Base-by-base conservation (phyloP, 2,797 vertebrate genomes). In the Rhinella marina region DNA sequence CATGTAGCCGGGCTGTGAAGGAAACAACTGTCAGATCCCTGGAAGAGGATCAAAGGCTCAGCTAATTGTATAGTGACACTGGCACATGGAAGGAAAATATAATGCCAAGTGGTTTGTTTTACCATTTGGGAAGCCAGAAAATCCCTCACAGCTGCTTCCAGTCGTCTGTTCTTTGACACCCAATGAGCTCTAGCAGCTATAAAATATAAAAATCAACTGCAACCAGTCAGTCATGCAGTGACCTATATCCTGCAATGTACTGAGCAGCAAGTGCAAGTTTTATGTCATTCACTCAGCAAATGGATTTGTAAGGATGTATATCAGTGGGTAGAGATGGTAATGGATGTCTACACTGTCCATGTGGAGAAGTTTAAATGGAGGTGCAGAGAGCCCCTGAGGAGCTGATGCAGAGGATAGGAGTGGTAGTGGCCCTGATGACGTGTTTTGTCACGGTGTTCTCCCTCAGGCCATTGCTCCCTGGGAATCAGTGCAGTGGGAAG, bases 31-130 rank as follows among this genome's bases (percentile, higher is more conserved):
- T 75, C 72, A 75, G 72, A 23, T n/a, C 52, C 72, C 48, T 75
- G 72, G 72, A 75, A 75, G 72, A 75, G 72, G 72, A 75, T 75
- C 50, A 75, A 75, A 52, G 72, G 72, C 72, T 75, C 14, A 75
- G 72, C 10, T 75, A 75, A 75, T 75, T 50, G 72, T 75, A 23
- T n/a, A 75, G 41, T 75, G 72, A 21, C 72, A 75, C 48, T 75
- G 72, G 41, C 48, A 75, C 72, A 75, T 52, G 72, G 72, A 50
- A 75, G 41, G 72, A 75, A 73, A 75, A 75, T 52, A 19, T 75
- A 21, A 75, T 75, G 72, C 72, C 72, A 52, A 75, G 72, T 75
- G 72, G 21, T 11, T 75, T n/a, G 72, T 75, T 10, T 75, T 48
- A 52, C 72, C 72, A 52, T 50, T 48, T 52, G 10, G 72, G 32